Percentiles rank a stretch among this genome's conserved stretches.
These are phyloP conservation scores for Dasypogon diadema DNA, from an alignment of 2,888 invertebrate species.

Conservation along the genomic window DNA sequence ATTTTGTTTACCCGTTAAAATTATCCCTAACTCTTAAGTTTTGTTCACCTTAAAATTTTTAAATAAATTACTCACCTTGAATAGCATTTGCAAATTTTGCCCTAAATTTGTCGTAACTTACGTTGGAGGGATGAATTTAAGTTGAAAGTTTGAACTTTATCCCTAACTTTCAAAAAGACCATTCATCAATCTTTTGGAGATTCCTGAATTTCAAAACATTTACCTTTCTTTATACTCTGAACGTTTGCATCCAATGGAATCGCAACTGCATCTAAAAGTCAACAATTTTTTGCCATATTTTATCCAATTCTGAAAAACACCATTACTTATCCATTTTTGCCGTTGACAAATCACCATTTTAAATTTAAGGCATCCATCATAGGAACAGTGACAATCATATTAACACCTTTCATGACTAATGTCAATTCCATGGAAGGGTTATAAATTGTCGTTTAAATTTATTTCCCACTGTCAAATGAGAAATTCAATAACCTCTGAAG, in stretches of 20 bases:
- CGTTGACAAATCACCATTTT: conserved; percentile 40
- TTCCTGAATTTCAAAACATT: no score
- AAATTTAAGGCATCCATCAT: conserved; percentile 38
- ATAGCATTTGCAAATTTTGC: no score
- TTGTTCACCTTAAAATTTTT: no score
- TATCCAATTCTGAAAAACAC: background rate
- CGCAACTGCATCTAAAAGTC: background rate
- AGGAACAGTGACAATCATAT: conserved; percentile 33
- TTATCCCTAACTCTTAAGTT: no score
- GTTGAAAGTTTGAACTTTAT: no score
- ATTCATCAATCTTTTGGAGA: no score
- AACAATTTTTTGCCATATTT: background rate
- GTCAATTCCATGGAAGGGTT: conserved; percentile 21
- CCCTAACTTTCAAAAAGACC: no score
- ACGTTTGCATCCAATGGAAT: no score
- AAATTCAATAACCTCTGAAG: conserved; percentile 44
- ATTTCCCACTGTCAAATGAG: conserved; percentile 44
- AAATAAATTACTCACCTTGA: no score
- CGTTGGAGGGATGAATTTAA: no score
- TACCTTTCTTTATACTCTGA: background rate
- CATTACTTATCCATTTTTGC: background rate
- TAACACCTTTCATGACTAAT: conserved; percentile 47
- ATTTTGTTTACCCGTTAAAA: no score
- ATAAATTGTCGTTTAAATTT: conserved; percentile 47
- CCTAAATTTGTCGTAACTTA: no score